Evolutionary conservation across 2,888 invertebrate genomes (phyloP).

Genomic region (Marasmarcha lunaedactyla): DNA sequence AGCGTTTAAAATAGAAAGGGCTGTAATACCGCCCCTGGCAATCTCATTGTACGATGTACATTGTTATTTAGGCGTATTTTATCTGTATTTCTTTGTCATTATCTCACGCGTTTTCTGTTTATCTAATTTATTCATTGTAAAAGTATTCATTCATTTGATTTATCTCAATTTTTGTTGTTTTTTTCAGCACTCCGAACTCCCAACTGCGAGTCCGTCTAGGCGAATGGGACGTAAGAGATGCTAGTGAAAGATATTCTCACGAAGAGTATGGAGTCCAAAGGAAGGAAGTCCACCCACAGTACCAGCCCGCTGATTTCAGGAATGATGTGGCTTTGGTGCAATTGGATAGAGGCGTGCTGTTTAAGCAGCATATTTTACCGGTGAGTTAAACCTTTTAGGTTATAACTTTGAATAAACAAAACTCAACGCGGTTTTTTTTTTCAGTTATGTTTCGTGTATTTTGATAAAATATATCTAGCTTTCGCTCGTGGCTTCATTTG

Average conservation of each 20-base stretch:
- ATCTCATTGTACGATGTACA: no score
- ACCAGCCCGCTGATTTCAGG: conserved; percentile 91
- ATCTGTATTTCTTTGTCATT: no score
- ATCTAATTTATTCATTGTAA: no score
- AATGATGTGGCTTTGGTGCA: conserved; percentile 90
- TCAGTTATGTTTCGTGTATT: no score
- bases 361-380: conserved; percentile 92
- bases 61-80: no score
- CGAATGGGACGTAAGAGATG: conserved; percentile 92
- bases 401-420: no score
- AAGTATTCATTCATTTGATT: no score
- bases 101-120: no score
- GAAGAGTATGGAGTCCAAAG: conserved; percentile 91
- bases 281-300: conserved; percentile 91
- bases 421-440: no score
- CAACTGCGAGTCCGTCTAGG: conserved; percentile 90
- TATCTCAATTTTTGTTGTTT: no score
- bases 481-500: background rate
- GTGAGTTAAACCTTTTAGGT: conserved; percentile 56
- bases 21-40: no score
- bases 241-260: conserved; percentile 84
- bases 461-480: background rate
- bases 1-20: no score
- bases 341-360: conserved; percentile 83
- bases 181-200: conserved; percentile 88